Evolutionary conservation across 1,140 invertebrate genomes (phyloP).

Genomic region (Linepithema humile): DNA sequence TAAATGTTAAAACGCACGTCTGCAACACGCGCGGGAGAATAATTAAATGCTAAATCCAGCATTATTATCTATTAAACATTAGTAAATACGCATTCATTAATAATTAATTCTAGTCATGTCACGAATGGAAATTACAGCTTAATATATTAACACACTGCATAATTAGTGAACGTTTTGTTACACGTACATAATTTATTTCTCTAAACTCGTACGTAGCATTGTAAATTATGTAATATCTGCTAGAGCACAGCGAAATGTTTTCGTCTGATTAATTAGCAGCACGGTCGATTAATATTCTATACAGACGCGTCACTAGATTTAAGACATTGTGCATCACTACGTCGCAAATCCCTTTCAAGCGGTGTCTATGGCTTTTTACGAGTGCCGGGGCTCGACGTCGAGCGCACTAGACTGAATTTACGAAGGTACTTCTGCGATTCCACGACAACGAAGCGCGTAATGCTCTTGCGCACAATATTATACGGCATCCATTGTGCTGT

Average conservation of each 20-base stretch:
- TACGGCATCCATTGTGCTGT: background rate
- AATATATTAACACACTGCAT: background rate
- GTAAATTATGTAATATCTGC: conserved; percentile 14
- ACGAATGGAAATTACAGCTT: background rate
- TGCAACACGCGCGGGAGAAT: background rate
- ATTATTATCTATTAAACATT: conserved; percentile 34
- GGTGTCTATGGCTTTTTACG: background rate
- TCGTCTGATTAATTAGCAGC: background rate
- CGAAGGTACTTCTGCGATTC: background rate
- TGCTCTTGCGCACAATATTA: background rate
- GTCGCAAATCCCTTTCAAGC: background rate
- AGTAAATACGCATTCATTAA: background rate
- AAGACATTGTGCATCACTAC: background rate
- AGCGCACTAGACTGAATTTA: background rate
- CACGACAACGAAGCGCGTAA: background rate
- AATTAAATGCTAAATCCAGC: conserved; percentile 19
- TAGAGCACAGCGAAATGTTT: background rate
- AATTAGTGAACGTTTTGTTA: background rate
- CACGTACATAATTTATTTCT: background rate
- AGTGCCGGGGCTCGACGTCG: background rate
- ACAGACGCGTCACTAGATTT: no score
- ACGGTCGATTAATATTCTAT: background rate
- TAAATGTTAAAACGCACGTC: background rate
- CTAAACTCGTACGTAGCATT: background rate
- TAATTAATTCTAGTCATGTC: background rate